Base-by-base conservation (phyloP, 2,113 vertebrate genomes). In the Cavia aperea region DNA sequence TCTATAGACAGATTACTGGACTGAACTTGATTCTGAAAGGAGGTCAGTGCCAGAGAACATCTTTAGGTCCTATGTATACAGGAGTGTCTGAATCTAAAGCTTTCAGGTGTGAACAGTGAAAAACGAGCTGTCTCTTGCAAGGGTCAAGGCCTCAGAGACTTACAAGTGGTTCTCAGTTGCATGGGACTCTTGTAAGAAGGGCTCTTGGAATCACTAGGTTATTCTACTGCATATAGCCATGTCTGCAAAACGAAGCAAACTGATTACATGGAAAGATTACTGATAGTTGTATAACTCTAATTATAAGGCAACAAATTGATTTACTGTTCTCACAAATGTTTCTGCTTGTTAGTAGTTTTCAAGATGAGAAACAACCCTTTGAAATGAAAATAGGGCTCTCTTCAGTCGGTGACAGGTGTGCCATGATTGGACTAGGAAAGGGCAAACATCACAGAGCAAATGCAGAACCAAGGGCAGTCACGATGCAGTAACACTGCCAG, bases 261-360 rank as follows among this genome's bases (percentile, higher is more conserved):
- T 23, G 19, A 62, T 68, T 8, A 19, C 0, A 5, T 23, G 56
- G 49, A 70, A 51, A 36, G 18, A 75, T 13, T 23, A 54, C 43
- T 29, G 23, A 56, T 62, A 36, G 18, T 65, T 54, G 26, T 60
- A 5, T 14, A 85, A 39, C 5, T 73, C 81, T 73, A 65, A 93
- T 89, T 87, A 81, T 72, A 56, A 62, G 39, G 77, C 72, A 75
- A 81, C 60, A 73, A 51, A 39, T 70, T 92, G 56, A 88, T 93
- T 88, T 77, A 56, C 31, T 63, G 14, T 8, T 66, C 73, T 82
- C 60, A 77, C 49, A 79, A 89, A 68, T 3, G 39, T 60, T 79
- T 82, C 16, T 66, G 13, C 68, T 86, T 63, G 29, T 60, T 92
- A 16, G n/a, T 87, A 49, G 82, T 94, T 94, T 96, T 66, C 21